phyloP scores from a whole-genome alignment of 2,113 vertebrate species.

The Smithornis capensis region DNA sequence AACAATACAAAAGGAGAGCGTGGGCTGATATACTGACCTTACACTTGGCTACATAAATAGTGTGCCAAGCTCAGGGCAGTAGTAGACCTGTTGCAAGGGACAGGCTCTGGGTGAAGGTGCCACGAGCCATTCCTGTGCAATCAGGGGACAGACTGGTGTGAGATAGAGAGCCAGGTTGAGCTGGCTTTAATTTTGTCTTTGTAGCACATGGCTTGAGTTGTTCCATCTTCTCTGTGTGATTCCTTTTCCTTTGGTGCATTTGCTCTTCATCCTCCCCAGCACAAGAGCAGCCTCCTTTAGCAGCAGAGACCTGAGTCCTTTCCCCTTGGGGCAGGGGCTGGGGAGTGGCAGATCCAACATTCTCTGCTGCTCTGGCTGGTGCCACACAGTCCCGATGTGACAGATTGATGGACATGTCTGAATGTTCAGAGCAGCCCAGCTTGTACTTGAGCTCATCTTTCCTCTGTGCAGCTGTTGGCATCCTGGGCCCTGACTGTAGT shows the following conservation, averaged over 20 bases:
- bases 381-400: background rate
- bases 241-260: background rate
- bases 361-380: background rate
- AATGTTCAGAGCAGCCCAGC: background rate
- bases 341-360: background rate
- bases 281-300: background rate
- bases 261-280: background rate
- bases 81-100: background rate
- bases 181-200: background rate
- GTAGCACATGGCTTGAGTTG: accelerated
- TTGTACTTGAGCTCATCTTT: conserved; percentile 16
- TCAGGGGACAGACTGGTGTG: background rate
- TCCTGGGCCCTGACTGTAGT: background rate
- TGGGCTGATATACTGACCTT: accelerated
- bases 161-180: background rate
- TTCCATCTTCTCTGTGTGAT: background rate
- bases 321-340: background rate
- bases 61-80: background rate
- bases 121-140: accelerated
- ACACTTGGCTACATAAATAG: accelerated
- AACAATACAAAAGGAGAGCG: background rate
- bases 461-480: conserved; percentile 12
- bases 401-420: background rate
- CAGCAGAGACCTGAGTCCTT: background rate
- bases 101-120: background rate